Conservation (phyloP, 1,140 invertebrate genomes). For the Brachionus rubens region DNA sequence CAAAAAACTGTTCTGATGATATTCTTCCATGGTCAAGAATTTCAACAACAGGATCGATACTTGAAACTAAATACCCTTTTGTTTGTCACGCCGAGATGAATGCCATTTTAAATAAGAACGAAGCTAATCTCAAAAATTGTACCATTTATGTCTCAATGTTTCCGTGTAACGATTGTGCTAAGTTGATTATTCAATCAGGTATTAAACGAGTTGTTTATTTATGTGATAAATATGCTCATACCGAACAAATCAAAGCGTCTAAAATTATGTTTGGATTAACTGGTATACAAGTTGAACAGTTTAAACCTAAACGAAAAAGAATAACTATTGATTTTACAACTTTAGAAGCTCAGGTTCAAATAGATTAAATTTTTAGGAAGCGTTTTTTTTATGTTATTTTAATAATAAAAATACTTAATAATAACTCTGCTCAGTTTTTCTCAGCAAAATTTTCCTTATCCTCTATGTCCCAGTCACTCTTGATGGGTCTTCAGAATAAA, state of each 20-base stretch:
- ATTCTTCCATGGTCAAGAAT: conserved; percentile 78
- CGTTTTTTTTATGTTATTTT: too few relatives aligned
- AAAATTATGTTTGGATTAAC: conserved; percentile 76
- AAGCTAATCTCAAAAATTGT: conserved; percentile 71
- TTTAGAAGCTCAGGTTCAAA: background rate
- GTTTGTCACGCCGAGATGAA: conserved; percentile 97
- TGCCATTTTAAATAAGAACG: conserved; percentile 87
- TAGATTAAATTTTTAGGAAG: background rate
- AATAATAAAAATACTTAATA: too few relatives aligned
- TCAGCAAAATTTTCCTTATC: too few relatives aligned
- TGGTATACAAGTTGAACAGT: conserved; percentile 62
- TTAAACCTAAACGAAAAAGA: conserved; percentile 14
- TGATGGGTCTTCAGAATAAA: too few relatives aligned
- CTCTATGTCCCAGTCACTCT: too few relatives aligned
- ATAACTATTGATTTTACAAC: conserved; percentile 20
- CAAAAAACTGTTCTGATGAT: conserved; percentile 79
- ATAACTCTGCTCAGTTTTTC: too few relatives aligned
- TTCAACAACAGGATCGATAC: conserved; percentile 54
- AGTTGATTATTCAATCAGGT: conserved; percentile 91
- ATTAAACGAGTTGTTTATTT: conserved; percentile 76
- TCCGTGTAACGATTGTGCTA: conserved; percentile 94
- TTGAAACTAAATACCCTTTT: conserved; percentile 78
- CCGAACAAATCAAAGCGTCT: conserved; percentile 69
- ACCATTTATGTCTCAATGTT: conserved; percentile 81
- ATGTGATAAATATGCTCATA: conserved; percentile 73